These are phyloP conservation scores for Mesoligia furuncula DNA, from an alignment of 2,888 invertebrate genomes.

Conservation along the genomic window DNA sequence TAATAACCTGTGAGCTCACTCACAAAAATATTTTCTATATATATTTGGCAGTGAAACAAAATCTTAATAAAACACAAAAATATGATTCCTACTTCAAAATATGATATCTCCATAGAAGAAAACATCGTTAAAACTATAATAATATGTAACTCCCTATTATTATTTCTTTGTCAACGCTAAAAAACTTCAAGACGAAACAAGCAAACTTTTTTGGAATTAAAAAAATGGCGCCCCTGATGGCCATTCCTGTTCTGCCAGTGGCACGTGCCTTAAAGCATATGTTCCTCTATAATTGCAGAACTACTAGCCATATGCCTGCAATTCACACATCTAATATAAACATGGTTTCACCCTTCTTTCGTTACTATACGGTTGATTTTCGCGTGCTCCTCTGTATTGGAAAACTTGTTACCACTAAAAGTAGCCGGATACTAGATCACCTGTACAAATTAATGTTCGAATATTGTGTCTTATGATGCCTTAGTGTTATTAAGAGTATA, in stretches of 20 bases:
- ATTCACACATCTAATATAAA: constrained; percentile 31
- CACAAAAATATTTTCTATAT: too few species aligned
- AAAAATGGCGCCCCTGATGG: constrained; percentile 35
- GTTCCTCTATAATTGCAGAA: constrained; percentile 76
- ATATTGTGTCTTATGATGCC: constrained; percentile 61
- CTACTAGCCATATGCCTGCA: constrained; percentile 73
- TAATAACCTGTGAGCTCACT: too few species aligned
- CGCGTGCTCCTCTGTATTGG: constrained; percentile 40
- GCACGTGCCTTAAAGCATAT: constrained; percentile 80
- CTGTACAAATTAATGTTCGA: constrained; percentile 62
- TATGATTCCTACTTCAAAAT: not conserved
- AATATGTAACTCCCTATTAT: not conserved
- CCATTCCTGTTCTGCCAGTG: constrained; percentile 64
- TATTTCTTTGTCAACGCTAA: constrained; percentile 18
- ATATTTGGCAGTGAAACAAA: not conserved
- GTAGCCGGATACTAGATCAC: constrained; percentile 61
- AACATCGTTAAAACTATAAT: not conserved
- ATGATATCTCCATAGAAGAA: not conserved
- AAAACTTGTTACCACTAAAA: constrained; percentile 50
- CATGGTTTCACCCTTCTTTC: not conserved
- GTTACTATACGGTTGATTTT: constrained; percentile 11
- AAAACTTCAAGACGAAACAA: constrained; percentile 12
- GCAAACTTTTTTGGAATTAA: constrained; percentile 30
- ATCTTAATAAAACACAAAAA: not conserved
- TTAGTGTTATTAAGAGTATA: constrained; percentile 34